Evolutionary conservation across 2,888 invertebrate genomes (phyloP), one percentile per base, ranked within the genome.

Genomic region (Calameuta filiformis): DNA sequence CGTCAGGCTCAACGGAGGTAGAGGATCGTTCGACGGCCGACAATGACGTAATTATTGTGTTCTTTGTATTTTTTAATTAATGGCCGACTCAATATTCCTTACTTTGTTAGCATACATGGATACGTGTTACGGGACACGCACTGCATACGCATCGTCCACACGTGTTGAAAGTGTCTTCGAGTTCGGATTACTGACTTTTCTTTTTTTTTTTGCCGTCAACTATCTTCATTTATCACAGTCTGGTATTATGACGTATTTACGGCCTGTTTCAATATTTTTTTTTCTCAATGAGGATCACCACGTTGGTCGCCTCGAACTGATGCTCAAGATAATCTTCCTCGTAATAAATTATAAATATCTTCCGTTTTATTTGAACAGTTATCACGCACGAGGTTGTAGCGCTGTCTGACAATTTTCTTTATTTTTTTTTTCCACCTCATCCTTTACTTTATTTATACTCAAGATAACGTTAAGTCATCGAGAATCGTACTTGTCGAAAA

Each of bases 321-420:
- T 81, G 79, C 79, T 79, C 79, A 79, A 77, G 75, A 75, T 68
- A 37, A 80, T 77, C 75, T 81, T 81, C 77, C 75, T 78, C 76
- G 75, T 30, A n/a, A 71, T 30, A 71, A 71, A 34, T 33, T 15
- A 30, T 71, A 23, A 30, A 30, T 30, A 71, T 30, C 71, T 56
- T 56, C 56, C 23, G 56, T 56, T 56, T 56, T 23, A 56, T 56
- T 56, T 23, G 23, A 56, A 15, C 56, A 56, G 23, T 56, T 23
- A 23, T 15, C 56, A 56, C 23, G 15, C 9, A 23, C 56, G 9
- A 76, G 31, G 35, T 9, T 37, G 30, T 71, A 56, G 73, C 71
- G 75, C 74, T 75, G 15, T 56, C 56, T n/a, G 34, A 56, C 71
- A 35, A 69, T 77, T 68, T 76, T 15, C 34, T 69, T 77, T 73